Evolutionary conservation across 2,888 invertebrate genomes (phyloP), one percentile per base, ranked within the genome.

Genomic region (Augiades crinisus): DNA sequence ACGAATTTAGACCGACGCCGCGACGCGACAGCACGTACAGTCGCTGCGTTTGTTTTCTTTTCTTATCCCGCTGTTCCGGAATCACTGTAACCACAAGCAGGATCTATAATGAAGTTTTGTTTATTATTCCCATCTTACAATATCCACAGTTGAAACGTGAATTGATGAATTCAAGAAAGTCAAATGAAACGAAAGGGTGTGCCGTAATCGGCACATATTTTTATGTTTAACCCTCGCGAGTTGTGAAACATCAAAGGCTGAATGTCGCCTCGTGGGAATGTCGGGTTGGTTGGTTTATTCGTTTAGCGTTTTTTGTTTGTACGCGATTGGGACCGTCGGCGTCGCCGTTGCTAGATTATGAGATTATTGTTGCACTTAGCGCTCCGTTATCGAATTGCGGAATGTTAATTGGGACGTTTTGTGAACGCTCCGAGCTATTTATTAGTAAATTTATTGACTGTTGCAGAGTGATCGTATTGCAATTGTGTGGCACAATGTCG

Each of bases 231-330:
- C 51, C 44, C 38, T 50, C 58, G 58, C 61, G 67, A 64, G 66
- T 63, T 65, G 64, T 59, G 59, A 61, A 66, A 63, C 67, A 64
- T 70, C 67, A 72, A 70, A 68, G 43, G 70, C 62, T 64, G 68
- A 71, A 69, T 66, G 70, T 72, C 66, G 72, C 72, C 78, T 68
- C 81, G 75, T 81, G 85, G 81, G 84, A 84, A 79, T 67, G 59
- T 64, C 64, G 68, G 70, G 68, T 65, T 63, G 74, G 74, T 75
- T 70, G 69, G 70, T 70, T 78, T 72, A 68, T 71, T 75, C 74
- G 67, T 72, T 75, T 72, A 68, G 34, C 68, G 70, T 72, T 65
- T 72, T 69, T 65, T 70, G 61, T 60, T 60, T 57, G 61, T 57
- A 56, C 43, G 31, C 55, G 50, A 51, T 41, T 46, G 53, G 54